phyloP scores from a whole-genome alignment of 2,797 vertebrate genomes.

The Alcedo quadribrachys region DNA sequence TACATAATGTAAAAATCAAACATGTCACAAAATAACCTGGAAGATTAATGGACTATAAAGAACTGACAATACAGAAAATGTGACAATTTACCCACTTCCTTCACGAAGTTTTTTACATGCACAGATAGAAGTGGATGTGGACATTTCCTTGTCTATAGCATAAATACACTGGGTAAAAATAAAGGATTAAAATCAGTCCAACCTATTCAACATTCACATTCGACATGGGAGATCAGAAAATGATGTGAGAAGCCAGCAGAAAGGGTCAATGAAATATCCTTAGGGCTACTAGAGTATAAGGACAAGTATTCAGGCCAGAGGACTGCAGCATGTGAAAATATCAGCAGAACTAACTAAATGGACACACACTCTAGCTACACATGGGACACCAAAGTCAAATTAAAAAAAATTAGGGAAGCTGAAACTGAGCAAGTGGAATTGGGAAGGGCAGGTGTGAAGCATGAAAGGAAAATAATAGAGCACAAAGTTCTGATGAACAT shows the following conservation, averaged over 20 bases:
- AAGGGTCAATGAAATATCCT: constrained; percentile 50
- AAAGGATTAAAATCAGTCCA: constrained; percentile 38
- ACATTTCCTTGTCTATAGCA: not conserved
- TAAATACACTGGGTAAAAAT: not conserved
- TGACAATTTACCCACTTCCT: not conserved
- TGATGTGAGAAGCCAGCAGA: constrained; percentile 6
- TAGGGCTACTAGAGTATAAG: constrained; percentile 12
- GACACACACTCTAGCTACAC: not conserved
- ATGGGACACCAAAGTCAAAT: constrained; percentile 29
- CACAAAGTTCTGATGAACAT: constrained; percentile 32
- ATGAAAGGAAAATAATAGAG: constrained; percentile 31
- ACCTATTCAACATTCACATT: not conserved
- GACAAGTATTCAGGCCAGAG: constrained; percentile 46
- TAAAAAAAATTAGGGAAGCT: not conserved
- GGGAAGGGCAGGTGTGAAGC: not conserved
- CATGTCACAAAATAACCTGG: not conserved
- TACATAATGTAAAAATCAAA: not conserved
- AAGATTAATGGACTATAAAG: not conserved
- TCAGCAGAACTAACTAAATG: constrained; percentile 8
- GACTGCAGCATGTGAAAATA: not conserved
- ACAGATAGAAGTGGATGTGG: not conserved
- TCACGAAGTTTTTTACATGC: not conserved
- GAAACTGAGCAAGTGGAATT: not conserved
- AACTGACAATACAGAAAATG: not conserved
- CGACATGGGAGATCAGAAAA: constrained; percentile 17